Base-by-base conservation (phyloP, 2,797 vertebrate species). In the Microhierax caerulescens region DNA sequence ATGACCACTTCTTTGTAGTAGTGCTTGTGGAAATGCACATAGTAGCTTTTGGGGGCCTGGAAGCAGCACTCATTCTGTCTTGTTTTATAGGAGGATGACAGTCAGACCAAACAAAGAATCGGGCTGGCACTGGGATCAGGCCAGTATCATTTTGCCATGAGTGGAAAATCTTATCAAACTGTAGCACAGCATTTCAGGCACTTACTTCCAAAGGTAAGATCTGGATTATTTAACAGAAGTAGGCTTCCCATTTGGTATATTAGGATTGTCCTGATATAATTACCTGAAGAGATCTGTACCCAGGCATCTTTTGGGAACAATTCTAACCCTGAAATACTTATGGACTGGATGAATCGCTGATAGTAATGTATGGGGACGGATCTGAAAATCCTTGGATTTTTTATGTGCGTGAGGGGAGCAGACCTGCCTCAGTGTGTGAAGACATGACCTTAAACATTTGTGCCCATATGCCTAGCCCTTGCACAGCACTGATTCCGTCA, bases 131-230 rank as follows among this genome's bases (percentile, higher is more conserved):
- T 73, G 56, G 90, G 57, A 88, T 88, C 94, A 32, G 75, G 53
- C 57, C 93, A 67, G 67, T 98, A 97, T 75, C 98, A 98, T 95
- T 98, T 98, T 97, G 98, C 97, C 45, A 95, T 98, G 95, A 98
- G 51, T 78, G 98, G 98, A 88, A 97, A 96, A 75, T 97, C 98
- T 15, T 98, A 98, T 39, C 96, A 98, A 75, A 94, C 96, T 61
- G 48, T 98, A 93, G 60, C 70, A n/a, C 97, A 98, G 27, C 95
- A 98, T 96, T 98, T 98, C 91, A 96, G 85, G 36, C 94, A 96
- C 67, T 95, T 98, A 25, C 85, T 98, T 70, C 98, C 98, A 63
- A 98, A 98, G 98, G 98, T 98, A 97, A 96, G 87, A 91, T 39
- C 25, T 77, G 37, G 27, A 43, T 77, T 70, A 32, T 83, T 56